Evolutionary conservation across 2,888 invertebrate species (phyloP), one percentile per base, ranked within the genome.

Genomic region (Drosophila setosimentum): DNA sequence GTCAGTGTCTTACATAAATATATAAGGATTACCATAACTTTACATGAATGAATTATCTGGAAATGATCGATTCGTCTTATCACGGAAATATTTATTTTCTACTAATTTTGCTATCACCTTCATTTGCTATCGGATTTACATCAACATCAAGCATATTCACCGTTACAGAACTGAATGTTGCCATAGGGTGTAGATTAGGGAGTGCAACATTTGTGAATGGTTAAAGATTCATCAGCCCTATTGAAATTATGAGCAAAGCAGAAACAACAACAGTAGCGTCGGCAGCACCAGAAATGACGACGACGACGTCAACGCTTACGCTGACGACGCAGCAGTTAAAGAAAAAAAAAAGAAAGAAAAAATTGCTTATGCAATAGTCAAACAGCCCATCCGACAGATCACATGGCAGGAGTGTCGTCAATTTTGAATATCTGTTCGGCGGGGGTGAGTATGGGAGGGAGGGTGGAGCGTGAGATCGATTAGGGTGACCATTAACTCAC

Each of bases 401-500:
- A 80, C 81, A 75, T 78, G 78, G 63, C 70, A 68, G 71, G 61
- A 73, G 51, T 50, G 48, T 67, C 40, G 60, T 55, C 27, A 37
- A 49, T 61, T 61, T 45, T 45, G n/a, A 64, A 45, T 29, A 40
- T n/a, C 18, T 57, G n/a, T 33, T 32, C 18, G 29, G 24, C n/a
- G 13, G 7, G 3, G 6, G 6, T 11, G 32, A n/a, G 8, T 21
- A 16, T 50, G 30, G 27, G 24, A n/a, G 18, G 18, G 49, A 10
- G 32, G 3, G 1, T 24, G 4, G 4, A 21, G 35, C 2, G 13
- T 11, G 27, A 21, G 45, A 45, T n/a, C 4, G n/a, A 35, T 40
- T 35, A 18, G 37, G 24, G 13, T 66, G 48, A 37, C 35, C 29
- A 67, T 62, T 30, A 57, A 78, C 91, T 94, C 93, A 96, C 96